phyloP scores from a whole-genome alignment of 2,888 invertebrate species.

The Drosophila gaucha region DNA sequence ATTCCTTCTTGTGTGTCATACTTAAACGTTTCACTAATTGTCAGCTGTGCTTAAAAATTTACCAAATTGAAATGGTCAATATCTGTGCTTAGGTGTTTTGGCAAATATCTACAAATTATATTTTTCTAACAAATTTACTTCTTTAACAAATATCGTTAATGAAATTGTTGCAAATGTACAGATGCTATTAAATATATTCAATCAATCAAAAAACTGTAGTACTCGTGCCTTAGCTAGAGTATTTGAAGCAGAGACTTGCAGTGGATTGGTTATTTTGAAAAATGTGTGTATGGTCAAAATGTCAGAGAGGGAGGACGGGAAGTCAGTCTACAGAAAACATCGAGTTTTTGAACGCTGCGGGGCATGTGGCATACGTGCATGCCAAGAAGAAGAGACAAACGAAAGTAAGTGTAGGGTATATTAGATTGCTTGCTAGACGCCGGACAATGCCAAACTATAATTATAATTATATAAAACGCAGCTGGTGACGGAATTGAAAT shows the following conservation, averaged over 20 bases:
- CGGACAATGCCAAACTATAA: slow-evolving; percentile 12
- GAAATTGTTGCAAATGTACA: too few relatives aligned
- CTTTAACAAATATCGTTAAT: too few relatives aligned
- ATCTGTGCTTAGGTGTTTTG: too few relatives aligned
- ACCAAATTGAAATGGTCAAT: neutral
- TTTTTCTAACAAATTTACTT: neutral
- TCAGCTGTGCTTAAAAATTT: too few relatives aligned
- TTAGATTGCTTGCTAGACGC: slow-evolving; percentile 1
- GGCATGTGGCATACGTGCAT: slow-evolving; percentile 13
- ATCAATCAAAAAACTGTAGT: neutral
- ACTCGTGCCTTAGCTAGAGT: neutral
- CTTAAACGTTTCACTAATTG: neutral
- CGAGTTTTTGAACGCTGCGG: slow-evolving; percentile 11
- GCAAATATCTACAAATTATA: neutral
- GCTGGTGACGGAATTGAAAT: slow-evolving; percentile 38
- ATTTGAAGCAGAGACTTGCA: slow-evolving; percentile 12
- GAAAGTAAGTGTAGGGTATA: slow-evolving; percentile 3
- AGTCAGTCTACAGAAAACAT: slow-evolving; percentile 27
- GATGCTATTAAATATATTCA: neutral
- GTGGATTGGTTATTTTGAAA: slow-evolving; percentile 3
- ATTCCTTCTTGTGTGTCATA: slow-evolving; percentile 3
- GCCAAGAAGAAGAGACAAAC: neutral
- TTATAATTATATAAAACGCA: slow-evolving; percentile 42
- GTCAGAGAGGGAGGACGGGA: slow-evolving; percentile 10
- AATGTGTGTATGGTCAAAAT: slow-evolving; percentile 27